These are phyloP conservation scores for Platygyra sinensis DNA, from an alignment of 64 coral and sea anemone species.

Conservation along the genomic window DNA sequence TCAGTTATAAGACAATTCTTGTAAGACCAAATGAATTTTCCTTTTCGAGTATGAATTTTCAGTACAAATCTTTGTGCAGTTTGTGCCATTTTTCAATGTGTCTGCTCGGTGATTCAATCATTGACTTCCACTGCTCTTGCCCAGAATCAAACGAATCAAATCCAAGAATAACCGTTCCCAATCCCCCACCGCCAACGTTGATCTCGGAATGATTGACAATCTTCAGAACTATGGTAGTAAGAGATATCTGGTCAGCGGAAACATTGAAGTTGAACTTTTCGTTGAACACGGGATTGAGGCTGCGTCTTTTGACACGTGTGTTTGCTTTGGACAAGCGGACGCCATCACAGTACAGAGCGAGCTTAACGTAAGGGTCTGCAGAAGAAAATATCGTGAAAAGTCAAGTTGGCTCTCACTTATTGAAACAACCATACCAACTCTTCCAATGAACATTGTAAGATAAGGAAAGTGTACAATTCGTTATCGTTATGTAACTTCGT, in stretches of 20 bases:
- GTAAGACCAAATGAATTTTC: no score
- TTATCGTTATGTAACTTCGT: no score
- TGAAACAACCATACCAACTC: neutral
- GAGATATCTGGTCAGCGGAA: constrained; percentile 89
- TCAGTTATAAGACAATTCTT: neutral
- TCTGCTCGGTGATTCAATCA: constrained; percentile 90
- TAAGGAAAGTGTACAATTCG: no score
- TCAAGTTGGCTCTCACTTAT: neutral
- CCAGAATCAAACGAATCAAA: constrained; percentile 86
- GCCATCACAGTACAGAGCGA: constrained; percentile 88
- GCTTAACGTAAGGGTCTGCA: constrained; percentile 91
- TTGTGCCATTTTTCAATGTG: constrained; percentile 98
- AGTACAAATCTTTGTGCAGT: constrained; percentile 30
- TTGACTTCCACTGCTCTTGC: constrained; percentile 94
- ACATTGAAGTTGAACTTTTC: constrained; percentile 99
- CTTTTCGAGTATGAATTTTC: neutral
- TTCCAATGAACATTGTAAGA: neutral
- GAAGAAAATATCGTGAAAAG: neutral
- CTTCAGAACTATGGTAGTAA: constrained; percentile 89
- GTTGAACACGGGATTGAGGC: constrained; percentile 89
- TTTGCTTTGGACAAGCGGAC: constrained; percentile 79
- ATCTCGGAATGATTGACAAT: constrained; percentile 81
- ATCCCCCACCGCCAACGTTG: constrained; percentile 52
- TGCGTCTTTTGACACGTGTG: constrained; percentile 88
- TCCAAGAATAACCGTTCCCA: constrained; percentile 77